phyloP scores from a whole-genome alignment of 2,113 vertebrate genomes.

The Pseudonaja textilis region DNA sequence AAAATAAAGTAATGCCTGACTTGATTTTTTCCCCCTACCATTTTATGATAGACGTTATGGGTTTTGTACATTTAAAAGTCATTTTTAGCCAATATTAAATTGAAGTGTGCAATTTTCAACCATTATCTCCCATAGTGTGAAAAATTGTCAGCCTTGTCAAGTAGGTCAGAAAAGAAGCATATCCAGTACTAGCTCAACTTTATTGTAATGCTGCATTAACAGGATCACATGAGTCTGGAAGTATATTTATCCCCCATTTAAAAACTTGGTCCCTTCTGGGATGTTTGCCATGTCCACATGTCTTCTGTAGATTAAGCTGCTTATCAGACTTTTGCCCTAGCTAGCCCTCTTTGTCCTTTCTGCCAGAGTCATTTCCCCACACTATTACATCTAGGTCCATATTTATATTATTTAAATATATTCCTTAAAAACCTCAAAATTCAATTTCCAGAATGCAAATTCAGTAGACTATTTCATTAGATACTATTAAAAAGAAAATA shows the following conservation, averaged over 20 bases:
- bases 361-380: background rate
- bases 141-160: background rate
- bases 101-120: constrained; percentile 14
- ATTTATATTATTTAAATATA: background rate
- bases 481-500: background rate
- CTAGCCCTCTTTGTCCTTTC: background rate
- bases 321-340: background rate
- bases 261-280: background rate
- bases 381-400: background rate
- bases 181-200: background rate
- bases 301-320: background rate
- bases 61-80: background rate
- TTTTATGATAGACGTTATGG: background rate
- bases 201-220: background rate
- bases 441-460: background rate
- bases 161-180: background rate
- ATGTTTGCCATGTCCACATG: background rate
- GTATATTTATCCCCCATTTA: too few relatives aligned
- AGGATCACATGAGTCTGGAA: background rate
- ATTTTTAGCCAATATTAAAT: constrained; percentile 30
- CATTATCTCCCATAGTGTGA: constrained; percentile 21
- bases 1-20: background rate
- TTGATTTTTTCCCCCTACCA: background rate
- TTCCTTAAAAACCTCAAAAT: background rate
- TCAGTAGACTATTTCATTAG: background rate